Evolutionary conservation across 37 sponge, comb jelly and placozoan species (phyloP).

Genomic region (Hormiphora californensis): DNA sequence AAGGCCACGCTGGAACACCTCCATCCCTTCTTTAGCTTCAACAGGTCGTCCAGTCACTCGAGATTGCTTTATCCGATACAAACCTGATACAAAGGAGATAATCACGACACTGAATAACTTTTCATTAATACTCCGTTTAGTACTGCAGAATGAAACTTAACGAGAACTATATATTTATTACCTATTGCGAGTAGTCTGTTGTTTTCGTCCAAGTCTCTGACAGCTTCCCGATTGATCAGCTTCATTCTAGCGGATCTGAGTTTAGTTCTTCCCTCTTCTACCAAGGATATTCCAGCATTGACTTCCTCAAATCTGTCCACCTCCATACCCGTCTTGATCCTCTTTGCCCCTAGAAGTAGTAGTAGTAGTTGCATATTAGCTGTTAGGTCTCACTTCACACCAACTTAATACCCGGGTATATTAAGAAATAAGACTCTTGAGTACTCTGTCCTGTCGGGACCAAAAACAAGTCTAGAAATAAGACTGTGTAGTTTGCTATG

Average conservation of each 20-base stretch:
- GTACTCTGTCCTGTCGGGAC: no score
- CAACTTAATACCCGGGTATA: no score
- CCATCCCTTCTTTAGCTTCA: background rate
- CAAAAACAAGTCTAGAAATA: no score
- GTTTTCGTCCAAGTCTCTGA: constrained; percentile 1
- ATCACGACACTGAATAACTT: no score
- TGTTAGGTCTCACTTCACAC: no score
- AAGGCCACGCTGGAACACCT: background rate
- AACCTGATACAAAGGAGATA: no score
- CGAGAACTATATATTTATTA: no score
- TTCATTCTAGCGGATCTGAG: background rate
- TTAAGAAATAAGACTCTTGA: no score
- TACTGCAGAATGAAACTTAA: no score
- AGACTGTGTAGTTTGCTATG: no score
- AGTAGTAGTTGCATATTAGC: no score
- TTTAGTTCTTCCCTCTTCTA: background rate
- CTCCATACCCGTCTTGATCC: background rate
- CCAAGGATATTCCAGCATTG: background rate
- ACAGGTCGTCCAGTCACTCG: background rate
- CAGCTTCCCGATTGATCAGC: background rate
- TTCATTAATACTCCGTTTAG: no score
- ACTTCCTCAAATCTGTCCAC: background rate
- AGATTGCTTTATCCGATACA: background rate
- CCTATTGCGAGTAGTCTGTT: constrained; percentile 15
- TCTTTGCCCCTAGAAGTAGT: background rate